These are phyloP conservation scores for Seriola rivoliana DNA, from an alignment of 2,113 vertebrate species.

Conservation along the genomic window DNA sequence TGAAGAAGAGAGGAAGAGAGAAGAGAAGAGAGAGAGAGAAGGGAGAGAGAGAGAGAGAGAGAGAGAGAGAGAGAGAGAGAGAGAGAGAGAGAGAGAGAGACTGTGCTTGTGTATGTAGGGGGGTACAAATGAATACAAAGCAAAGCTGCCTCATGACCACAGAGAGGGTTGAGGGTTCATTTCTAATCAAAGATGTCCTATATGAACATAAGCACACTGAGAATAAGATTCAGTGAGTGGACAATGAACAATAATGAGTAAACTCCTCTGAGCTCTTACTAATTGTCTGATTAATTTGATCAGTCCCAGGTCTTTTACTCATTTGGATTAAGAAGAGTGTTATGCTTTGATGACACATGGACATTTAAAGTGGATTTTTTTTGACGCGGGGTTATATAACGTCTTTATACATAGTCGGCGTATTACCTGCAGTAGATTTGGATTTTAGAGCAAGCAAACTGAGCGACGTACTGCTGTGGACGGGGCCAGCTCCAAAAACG, in stretches of 20 bases:
- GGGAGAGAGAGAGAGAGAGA: neutral
- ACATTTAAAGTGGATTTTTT: neutral
- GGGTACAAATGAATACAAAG: constrained; percentile 71
- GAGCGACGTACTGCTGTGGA: too few relatives aligned
- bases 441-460: too few relatives aligned
- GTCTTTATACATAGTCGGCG: too few relatives aligned
- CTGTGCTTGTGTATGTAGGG: constrained; percentile 57
- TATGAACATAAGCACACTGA: constrained; percentile 26
- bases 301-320: neutral
- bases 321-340: neutral
- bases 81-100: neutral
- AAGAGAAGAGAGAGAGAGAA: neutral
- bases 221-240: constrained; percentile 4
- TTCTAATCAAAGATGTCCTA: constrained; percentile 39
- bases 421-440: too few relatives aligned
- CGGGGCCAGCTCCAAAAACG: too few relatives aligned
- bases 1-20: too few relatives aligned
- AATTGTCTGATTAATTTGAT: constrained; percentile 23
- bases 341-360: neutral
- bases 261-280: constrained; percentile 11
- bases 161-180: constrained; percentile 48
- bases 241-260: neutral
- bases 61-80: constrained; percentile 4
- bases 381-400: too few relatives aligned
- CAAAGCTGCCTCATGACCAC: constrained; percentile 33